A percentile compares a stretch with the other conserved stretches of the same genome.
Conservation (phyloP, 2,113 vertebrate genomes). For the Semnopithecus entellus region DNA sequence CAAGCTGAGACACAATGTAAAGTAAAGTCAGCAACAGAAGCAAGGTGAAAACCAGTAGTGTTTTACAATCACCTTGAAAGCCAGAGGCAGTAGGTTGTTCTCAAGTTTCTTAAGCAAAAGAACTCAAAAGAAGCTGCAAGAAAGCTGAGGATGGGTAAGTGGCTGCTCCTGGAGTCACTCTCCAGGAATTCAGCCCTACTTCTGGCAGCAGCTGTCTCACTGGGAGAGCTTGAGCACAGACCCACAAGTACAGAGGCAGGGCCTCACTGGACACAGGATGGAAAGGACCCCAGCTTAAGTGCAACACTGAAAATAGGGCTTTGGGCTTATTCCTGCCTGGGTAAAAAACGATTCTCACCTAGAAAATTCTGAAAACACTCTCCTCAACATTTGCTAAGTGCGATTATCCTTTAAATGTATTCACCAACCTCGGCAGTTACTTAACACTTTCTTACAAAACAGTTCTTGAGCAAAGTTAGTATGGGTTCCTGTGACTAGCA, state of each 20-base stretch:
- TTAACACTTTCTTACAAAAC: background rate
- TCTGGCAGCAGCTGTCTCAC: background rate
- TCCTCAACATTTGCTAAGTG: background rate
- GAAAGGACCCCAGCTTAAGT: background rate
- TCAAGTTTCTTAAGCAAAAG: background rate
- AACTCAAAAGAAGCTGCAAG: background rate
- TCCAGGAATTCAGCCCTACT: background rate
- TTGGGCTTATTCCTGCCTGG: background rate
- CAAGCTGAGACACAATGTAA: background rate
- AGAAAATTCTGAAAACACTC: background rate
- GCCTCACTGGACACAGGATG: background rate
- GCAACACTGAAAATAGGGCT: background rate
- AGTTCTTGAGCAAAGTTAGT: conserved; percentile 28
- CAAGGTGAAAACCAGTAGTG: background rate
- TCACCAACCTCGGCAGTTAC: background rate
- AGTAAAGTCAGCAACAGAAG: background rate
- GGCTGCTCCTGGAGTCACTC: background rate
- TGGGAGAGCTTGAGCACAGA: background rate
- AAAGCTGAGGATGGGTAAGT: background rate
- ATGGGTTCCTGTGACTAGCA: background rate
- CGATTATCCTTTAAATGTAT: background rate
- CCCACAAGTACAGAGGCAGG: background rate
- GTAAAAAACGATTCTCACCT: background rate
- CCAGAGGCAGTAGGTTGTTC: background rate
- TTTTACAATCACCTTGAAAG: background rate